Base-by-base conservation (phyloP, 2,888 invertebrate genomes). In the Rhogogaster chlorosoma region DNA sequence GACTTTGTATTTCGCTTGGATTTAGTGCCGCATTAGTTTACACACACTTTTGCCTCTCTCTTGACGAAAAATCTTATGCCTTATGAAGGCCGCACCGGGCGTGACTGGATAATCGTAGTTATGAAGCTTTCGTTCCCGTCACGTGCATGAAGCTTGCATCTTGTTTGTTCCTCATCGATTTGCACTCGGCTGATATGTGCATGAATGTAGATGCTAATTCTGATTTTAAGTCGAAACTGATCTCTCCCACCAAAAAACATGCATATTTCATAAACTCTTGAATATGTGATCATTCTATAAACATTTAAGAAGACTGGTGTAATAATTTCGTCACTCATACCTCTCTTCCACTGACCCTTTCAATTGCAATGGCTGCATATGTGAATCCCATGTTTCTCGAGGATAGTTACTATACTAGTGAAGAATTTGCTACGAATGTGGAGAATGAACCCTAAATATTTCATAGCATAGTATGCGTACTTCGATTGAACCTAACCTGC, bases 1-100 rank as follows among this genome's bases (percentile, higher is more conserved):
- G 22, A 22, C 1, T n/a, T 29, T 42, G 38, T 38, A 83, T 86
- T 75, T 85, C 18, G 18, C 36, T 78, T 49, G 53, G 6, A 57
- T 53, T 78, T 29, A 75, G 36, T 22, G 9, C 12, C 9, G 3
- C 18, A n/a, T 53, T 53, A 1, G 53, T 53, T 53, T 2, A 61
- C 10, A 26, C 61, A 22, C 22, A 26, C n/a, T 18, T 49, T 2
- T n/a, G 18, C 49, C 18, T 5, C 3, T 18, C 5, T 49, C 49
- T 18, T 49, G 18, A 49, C 49, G 6, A 18, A n/a, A 53, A 53
- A n/a, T 6, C 6, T 49, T 18, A n/a, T n/a, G 1, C 12, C 1
- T 12, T 45, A 45, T 12, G 42, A 45, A 45, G 42, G 42, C 42
- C 42, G 42, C 42, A 45, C 42, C 12, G 10, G 12, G 42, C 42